Conservation (phyloP, 92 coral and sea anemone genomes). For the Palythoa grandiflora region DNA sequence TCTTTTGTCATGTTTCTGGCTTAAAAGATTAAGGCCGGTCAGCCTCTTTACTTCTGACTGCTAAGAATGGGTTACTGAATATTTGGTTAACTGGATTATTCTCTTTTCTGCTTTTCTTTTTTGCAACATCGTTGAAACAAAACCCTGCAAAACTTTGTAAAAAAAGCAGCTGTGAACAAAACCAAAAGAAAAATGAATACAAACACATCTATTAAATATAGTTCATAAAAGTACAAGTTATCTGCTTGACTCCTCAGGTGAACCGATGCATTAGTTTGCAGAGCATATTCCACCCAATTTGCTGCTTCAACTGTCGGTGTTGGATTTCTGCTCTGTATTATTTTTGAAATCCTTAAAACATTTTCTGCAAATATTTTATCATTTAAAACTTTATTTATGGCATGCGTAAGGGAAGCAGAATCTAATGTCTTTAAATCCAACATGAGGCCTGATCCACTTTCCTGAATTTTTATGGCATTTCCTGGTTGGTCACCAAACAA, state of each 20-base stretch:
- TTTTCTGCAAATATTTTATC: constrained; percentile 58
- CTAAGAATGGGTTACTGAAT: background rate
- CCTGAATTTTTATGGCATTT: constrained; percentile 68
- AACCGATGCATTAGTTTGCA: constrained; percentile 72
- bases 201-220: constrained; percentile 77
- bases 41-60: too few species aligned
- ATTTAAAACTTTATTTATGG: constrained; percentile 59
- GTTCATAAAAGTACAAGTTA: constrained; percentile 64
- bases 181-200: constrained; percentile 9
- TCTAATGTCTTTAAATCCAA: constrained; percentile 54
- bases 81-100: background rate
- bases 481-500: constrained; percentile 82
- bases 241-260: constrained; percentile 83
- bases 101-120: background rate
- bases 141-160: background rate
- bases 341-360: constrained; percentile 54
- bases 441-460: constrained; percentile 73
- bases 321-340: constrained; percentile 63
- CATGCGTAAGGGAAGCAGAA: constrained; percentile 47
- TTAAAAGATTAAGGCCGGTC: too few species aligned
- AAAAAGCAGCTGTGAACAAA: background rate
- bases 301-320: constrained; percentile 83
- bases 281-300: constrained; percentile 88
- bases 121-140: background rate
- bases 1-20: too few species aligned